Evolutionary conservation across 2,797 vertebrate genomes (phyloP).

Genomic region (Schizopygopsis malacanthus): DNA sequence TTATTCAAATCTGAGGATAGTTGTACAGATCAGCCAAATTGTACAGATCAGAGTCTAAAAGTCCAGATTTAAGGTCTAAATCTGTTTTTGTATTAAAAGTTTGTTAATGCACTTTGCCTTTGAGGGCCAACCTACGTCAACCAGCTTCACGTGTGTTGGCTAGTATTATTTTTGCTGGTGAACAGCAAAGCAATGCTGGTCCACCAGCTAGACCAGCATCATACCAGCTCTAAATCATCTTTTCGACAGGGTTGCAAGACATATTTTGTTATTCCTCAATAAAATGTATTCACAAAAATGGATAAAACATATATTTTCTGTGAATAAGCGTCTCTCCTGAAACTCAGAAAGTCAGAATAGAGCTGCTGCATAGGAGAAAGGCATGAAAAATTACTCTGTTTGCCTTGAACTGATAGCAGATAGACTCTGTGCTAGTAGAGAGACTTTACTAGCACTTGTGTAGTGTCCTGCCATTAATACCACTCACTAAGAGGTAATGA

Average conservation of each 20-base stretch:
- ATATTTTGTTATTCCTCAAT: background rate
- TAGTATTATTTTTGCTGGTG: background rate
- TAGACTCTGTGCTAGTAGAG: conserved; percentile 47
- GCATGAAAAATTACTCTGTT: conserved; percentile 66
- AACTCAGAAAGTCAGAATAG: conserved; percentile 36
- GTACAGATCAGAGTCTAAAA: background rate
- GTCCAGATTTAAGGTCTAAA: background rate
- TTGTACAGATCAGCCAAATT: background rate
- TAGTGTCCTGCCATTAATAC: conserved; percentile 53
- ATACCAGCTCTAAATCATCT: conserved; percentile 12
- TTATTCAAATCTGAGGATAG: background rate
- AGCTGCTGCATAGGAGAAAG: conserved; percentile 76
- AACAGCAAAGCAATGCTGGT: conserved; percentile 9
- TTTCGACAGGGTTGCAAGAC: background rate
- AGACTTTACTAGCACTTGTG: conserved; percentile 4
- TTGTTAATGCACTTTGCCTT: background rate
- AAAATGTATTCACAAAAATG: background rate
- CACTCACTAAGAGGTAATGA: conserved; percentile 73
- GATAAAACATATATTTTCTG: background rate
- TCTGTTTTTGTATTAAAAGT: background rate
- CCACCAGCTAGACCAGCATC: conserved; percentile 22
- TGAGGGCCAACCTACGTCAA: background rate
- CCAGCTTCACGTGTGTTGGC: background rate
- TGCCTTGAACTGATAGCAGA: conserved; percentile 42
- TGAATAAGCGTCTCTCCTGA: conserved; percentile 16